Conservation (phyloP, 2,113 vertebrate genomes). For the Symphodus melops region DNA sequence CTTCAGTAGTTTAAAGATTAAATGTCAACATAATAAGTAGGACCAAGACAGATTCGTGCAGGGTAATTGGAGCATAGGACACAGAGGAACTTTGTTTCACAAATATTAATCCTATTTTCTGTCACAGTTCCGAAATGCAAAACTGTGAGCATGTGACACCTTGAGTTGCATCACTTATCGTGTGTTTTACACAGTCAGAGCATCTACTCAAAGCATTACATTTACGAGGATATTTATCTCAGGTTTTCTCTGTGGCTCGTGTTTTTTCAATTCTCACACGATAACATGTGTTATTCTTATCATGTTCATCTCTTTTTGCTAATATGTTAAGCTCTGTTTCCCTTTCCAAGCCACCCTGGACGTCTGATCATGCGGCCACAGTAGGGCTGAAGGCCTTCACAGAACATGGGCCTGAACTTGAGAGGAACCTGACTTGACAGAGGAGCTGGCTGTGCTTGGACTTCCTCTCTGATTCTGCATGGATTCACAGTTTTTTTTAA, state of each 20-base stretch:
- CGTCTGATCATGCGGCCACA: neutral
- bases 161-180: neutral
- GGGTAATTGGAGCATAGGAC: neutral
- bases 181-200: neutral
- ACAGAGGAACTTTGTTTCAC: slow-evolving; percentile 48
- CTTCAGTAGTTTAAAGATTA: neutral
- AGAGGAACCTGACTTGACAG: neutral
- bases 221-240: neutral
- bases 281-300: too few relatives aligned
- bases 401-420: neutral
- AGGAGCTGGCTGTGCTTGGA: neutral
- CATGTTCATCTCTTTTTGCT: neutral
- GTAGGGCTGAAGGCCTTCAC: neutral
- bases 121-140: slow-evolving; percentile 47
- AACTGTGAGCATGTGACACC: neutral
- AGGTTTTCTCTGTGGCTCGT: neutral
- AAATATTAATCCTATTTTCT: slow-evolving; percentile 22
- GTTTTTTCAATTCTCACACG: neutral
- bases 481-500: neutral
- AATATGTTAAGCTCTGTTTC: neutral
- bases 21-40: neutral
- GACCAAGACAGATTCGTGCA: neutral
- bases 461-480: neutral
- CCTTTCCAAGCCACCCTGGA: neutral
- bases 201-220: neutral